phyloP scores from a whole-genome alignment of 1,140 invertebrate species.

The Brachionus koreanus region DNA sequence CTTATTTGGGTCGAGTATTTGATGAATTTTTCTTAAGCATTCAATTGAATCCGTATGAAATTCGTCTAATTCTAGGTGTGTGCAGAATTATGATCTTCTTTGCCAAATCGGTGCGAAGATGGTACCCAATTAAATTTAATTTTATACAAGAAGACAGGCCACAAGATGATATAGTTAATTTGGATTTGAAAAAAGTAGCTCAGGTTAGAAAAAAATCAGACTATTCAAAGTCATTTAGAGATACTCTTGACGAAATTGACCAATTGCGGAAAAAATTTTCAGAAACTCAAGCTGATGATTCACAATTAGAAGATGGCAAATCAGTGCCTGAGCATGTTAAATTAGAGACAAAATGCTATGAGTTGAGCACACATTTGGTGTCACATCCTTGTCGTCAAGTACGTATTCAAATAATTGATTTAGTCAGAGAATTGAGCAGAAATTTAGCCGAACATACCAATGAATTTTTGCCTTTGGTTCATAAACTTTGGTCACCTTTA shows the following conservation, averaged over 20 bases:
- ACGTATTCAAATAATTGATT: slow-evolving; percentile 23
- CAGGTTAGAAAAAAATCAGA: slow-evolving; percentile 1
- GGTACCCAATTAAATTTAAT: slow-evolving; percentile 23
- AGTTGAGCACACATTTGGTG: slow-evolving; percentile 4
- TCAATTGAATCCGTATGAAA: slow-evolving; percentile 6
- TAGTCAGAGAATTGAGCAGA: background rate
- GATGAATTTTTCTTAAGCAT: slow-evolving; percentile 33
- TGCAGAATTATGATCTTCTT: background rate
- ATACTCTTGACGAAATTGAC: background rate
- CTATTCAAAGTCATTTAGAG: background rate
- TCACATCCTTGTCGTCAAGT: slow-evolving; percentile 26
- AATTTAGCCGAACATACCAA: slow-evolving; percentile 34
- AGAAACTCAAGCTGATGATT: background rate
- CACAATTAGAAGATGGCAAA: background rate
- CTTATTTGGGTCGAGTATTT: background rate
- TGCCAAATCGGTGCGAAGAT: background rate
- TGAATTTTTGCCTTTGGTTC: slow-evolving; percentile 32
- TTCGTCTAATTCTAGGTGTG: background rate
- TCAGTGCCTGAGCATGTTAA: background rate
- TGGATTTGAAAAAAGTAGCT: slow-evolving; percentile 8
- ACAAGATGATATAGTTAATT: background rate
- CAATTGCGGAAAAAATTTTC: background rate
- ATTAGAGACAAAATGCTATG: background rate
- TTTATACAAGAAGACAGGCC: background rate
- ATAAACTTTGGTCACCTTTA: slow-evolving; percentile 26